These are phyloP conservation scores for Peromyscus eremicus DNA, from an alignment of 2,797 vertebrate species.

Conservation along the genomic window DNA sequence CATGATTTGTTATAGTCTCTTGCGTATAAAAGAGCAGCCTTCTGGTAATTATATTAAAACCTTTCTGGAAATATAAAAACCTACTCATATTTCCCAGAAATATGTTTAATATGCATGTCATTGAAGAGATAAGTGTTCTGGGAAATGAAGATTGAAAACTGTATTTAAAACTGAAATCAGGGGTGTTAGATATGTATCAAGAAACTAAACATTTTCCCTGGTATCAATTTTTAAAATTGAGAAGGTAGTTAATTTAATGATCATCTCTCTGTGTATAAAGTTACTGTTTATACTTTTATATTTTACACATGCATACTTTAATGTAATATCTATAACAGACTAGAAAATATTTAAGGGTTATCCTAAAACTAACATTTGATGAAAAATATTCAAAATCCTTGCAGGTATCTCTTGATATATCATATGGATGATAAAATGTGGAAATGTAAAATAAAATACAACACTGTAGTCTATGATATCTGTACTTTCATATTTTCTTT, in stretches of 20 bases:
- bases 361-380: background rate
- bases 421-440: slow-evolving; percentile 54
- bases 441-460: slow-evolving; percentile 14
- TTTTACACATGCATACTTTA: background rate
- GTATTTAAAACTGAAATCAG: background rate
- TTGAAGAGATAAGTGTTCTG: background rate
- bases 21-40: background rate
- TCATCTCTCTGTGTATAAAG: background rate
- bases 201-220: background rate
- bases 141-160: slow-evolving; percentile 1
- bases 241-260: slow-evolving; percentile 69
- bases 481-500: background rate
- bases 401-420: slow-evolving; percentile 57
- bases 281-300: background rate
- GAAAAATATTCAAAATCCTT: slow-evolving; percentile 67
- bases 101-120: slow-evolving; percentile 9
- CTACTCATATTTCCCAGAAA: background rate
- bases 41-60: background rate
- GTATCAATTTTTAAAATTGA: slow-evolving; percentile 55
- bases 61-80: slow-evolving; percentile 17
- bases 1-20: background rate
- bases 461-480: background rate
- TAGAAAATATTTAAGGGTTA: background rate
- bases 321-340: slow-evolving; percentile 64
- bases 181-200: slow-evolving; percentile 12